A percentile compares a stretch with the other conserved stretches of the same genome.
Conservation (phyloP, 2,797 vertebrate genomes). For the Lemur catta region DNA sequence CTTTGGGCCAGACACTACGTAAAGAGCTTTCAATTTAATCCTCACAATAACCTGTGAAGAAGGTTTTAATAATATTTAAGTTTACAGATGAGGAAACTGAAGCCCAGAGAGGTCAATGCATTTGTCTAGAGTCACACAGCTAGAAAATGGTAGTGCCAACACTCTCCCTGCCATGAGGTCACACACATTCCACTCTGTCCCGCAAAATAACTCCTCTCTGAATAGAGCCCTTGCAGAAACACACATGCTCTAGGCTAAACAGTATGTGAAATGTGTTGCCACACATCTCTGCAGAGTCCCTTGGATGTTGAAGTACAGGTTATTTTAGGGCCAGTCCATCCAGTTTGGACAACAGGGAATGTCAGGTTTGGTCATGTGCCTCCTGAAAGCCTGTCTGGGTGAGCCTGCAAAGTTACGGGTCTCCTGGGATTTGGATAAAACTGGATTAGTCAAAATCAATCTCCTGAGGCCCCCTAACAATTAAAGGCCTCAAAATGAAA, state of each 20-base stretch:
- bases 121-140: constrained; percentile 4
- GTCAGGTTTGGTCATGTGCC: constrained; percentile 29
- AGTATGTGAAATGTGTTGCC: neutral
- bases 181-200: neutral
- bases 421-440: constrained; percentile 43
- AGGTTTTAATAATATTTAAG: neutral
- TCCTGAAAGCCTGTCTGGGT: constrained; percentile 1
- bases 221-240: neutral
- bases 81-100: neutral
- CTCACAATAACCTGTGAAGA: neutral
- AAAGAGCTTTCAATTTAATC: neutral
- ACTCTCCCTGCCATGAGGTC: neutral
- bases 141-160: neutral
- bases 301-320: constrained; percentile 22
- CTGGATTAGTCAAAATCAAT: constrained; percentile 45
- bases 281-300: neutral
- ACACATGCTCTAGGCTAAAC: neutral
- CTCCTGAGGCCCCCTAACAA: constrained; percentile 2
- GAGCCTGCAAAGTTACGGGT: neutral
- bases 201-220: neutral
- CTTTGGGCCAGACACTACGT: neutral
- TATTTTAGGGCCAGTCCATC: constrained; percentile 2
- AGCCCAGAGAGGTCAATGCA: neutral
- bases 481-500: constrained; percentile 52
- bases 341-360: constrained; percentile 7